Percentiles rank a stretch among this genome's conserved stretches.
These are phyloP conservation scores for Aphelenchoides bicaudatus DNA, from an alignment of 2,888 invertebrate genomes.

Conservation along the genomic window DNA sequence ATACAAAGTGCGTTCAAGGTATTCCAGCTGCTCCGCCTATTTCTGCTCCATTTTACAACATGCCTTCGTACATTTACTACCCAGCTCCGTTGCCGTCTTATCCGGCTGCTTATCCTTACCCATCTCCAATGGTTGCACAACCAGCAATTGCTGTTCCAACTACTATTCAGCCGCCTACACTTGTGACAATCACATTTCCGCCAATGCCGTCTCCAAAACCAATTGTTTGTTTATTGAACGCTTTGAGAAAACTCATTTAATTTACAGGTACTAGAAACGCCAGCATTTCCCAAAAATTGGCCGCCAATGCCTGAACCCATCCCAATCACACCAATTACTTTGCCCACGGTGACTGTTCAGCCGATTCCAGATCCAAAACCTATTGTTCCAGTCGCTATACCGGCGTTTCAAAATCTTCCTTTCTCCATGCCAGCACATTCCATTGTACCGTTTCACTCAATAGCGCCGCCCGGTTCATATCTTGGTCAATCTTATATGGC, in stretches of 20 bases:
- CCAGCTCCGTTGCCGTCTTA: not conserved
- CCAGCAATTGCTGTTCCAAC: not conserved
- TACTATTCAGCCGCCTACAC: slow-evolving; percentile 1
- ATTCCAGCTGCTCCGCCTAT: not conserved
- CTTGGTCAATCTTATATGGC: not conserved
- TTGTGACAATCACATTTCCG: slow-evolving; percentile 9
- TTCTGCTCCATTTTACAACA: not conserved
- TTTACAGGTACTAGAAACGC: not conserved
- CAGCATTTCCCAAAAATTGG: slow-evolving; percentile 1
- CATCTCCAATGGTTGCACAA: slow-evolving; percentile 2
- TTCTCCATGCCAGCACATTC: slow-evolving; percentile 13
- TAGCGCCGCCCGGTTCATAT: slow-evolving; percentile 14
- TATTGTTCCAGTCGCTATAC: slow-evolving; percentile 5
- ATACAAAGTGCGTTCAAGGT: no score
- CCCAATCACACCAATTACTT: slow-evolving; percentile 1
- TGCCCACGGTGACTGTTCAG: not conserved
- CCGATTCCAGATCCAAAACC: slow-evolving; percentile 5
- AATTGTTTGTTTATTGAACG: not conserved
- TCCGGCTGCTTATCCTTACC: not conserved
- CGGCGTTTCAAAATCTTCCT: slow-evolving; percentile 1
- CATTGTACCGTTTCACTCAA: not conserved
- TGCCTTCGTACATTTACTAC: not conserved
- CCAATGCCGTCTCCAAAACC: not conserved
- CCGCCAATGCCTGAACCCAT: slow-evolving; percentile 7
- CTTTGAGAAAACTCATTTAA: not conserved